Percentiles rank a stretch among this genome's conserved stretches.
Conservation (phyloP, 30 jellyfish, hydroid and myxozoan genomes). For the Aurelia sp. region DNA sequence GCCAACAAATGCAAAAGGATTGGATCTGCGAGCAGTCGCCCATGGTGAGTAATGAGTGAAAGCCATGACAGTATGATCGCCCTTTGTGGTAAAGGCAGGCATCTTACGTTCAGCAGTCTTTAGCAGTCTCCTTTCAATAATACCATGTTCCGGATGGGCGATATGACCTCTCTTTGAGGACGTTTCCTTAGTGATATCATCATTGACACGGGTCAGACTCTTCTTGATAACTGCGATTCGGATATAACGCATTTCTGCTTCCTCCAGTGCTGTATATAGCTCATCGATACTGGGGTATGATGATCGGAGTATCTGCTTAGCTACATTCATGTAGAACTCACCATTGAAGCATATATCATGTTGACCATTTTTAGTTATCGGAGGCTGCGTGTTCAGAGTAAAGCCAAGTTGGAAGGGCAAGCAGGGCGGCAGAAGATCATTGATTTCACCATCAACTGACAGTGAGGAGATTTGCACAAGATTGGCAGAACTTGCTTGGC, state of each 20-base stretch:
- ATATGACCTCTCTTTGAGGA: too few relatives aligned
- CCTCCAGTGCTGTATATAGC: too few relatives aligned
- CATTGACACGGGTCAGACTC: too few relatives aligned
- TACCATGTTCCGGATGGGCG: too few relatives aligned
- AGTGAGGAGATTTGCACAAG: neutral
- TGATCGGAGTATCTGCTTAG: neutral
- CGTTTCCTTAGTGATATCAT: too few relatives aligned
- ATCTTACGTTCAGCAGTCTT: neutral
- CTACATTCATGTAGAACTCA: conserved; percentile 2
- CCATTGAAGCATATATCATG: conserved; percentile 16
- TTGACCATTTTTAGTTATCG: neutral
- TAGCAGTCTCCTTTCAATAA: conserved; percentile 4
- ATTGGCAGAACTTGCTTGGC: neutral
- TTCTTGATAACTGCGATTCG: too few relatives aligned
- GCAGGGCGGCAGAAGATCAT: neutral
- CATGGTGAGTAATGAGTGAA: conserved; percentile 17
- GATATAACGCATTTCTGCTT: too few relatives aligned
- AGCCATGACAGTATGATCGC: conserved; percentile 3
- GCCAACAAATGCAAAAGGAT: neutral
- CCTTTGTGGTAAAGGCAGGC: conserved; percentile 1
- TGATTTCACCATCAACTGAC: neutral
- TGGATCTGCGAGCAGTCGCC: conserved; percentile 16
- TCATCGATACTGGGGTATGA: too few relatives aligned
- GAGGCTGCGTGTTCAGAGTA: neutral
- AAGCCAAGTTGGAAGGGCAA: conserved; percentile 4